Conservation (phyloP, 2,888 invertebrate genomes). For the Amphimallon solstitiale region DNA sequence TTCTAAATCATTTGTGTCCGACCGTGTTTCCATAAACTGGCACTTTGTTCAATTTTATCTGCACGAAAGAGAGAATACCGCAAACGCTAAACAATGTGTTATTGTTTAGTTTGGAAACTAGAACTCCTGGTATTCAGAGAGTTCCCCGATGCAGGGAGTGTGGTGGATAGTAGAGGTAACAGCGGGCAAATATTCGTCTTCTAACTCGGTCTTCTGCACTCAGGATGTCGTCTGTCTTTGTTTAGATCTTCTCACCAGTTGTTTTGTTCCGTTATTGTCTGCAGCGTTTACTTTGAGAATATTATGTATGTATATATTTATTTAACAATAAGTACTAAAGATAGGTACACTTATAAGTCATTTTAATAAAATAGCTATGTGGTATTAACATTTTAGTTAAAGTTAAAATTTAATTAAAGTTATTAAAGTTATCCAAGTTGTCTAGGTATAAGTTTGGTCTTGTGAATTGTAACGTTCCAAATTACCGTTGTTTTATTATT, state of each 20-base stretch:
- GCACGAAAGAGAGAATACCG: constrained; percentile 9
- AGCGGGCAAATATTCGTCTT: constrained; percentile 13
- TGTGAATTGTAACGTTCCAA: too few relatives aligned
- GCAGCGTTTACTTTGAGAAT: background rate
- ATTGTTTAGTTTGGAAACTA: constrained; percentile 36
- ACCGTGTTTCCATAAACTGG: constrained; percentile 17
- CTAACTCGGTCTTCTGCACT: background rate
- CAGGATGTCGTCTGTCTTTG: background rate
- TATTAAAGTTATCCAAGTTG: too few relatives aligned
- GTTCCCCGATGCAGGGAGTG: background rate
- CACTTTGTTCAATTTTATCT: constrained; percentile 29
- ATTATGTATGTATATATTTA: background rate
- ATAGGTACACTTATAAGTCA: background rate
- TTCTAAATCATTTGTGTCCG: constrained; percentile 14
- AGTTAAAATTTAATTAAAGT: too few relatives aligned
- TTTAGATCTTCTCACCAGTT: background rate
- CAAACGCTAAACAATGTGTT: constrained; percentile 34
- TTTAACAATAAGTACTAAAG: background rate
- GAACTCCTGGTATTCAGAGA: constrained; percentile 1
- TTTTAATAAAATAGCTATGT: too few relatives aligned
- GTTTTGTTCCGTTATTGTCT: background rate
- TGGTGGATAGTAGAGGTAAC: constrained; percentile 15
- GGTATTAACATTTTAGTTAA: too few relatives aligned
- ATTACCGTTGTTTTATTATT: too few relatives aligned
- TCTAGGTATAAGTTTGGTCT: too few relatives aligned